Evolutionary conservation across 2,797 vertebrate genomes (phyloP), one percentile per base, ranked within the genome.

Genomic region (Ceyx erithaca): DNA sequence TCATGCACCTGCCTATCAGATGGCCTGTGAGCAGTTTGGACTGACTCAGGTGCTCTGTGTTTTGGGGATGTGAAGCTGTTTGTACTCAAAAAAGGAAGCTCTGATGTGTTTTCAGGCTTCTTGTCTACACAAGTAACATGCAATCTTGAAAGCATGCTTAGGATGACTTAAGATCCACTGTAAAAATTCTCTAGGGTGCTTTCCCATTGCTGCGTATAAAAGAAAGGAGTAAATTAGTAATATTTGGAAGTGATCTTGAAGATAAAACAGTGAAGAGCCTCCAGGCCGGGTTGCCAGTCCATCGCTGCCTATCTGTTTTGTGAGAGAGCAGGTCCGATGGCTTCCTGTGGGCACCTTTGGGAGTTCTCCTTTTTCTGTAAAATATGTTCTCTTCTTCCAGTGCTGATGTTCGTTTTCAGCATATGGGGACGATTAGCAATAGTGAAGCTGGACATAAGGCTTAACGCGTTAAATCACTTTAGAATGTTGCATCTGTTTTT

Each of bases 371-470:
- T 90, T 92, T 79, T 49, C 62, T 92, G 77, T 78, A 58, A 92
- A 93, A 87, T 91, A 72, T 40, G 19, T 79, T 93, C 67, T 69
- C 23, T 89, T 4, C 84, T 90, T 95, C 91, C 93, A 73, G 92
- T 89, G 41, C 66, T 54, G 87, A 93, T 94, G 94, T 93, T 91
- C 76, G 19, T 92, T 96, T 93, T 88, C 69, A 93, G 90, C 97
- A 97, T 97, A 94, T 97, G 97, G 96, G 96, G 85, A 72, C 93
- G 91, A 97, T 97, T 97, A 94, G 83, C 73, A 46, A 30, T 84
- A 80, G 3, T 94, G 92, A 95, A 93, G 87, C 87, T 96, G 94
- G 90, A 96, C 94, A 92, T 94, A 94, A 93, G 93, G 96, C 95
- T 96, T 96, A 95, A 95, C 66, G 85, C 45, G 76, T 95, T 97